Conservation (phyloP, 2,888 invertebrate species). For the Chaetogeoica ovagalla region DNA sequence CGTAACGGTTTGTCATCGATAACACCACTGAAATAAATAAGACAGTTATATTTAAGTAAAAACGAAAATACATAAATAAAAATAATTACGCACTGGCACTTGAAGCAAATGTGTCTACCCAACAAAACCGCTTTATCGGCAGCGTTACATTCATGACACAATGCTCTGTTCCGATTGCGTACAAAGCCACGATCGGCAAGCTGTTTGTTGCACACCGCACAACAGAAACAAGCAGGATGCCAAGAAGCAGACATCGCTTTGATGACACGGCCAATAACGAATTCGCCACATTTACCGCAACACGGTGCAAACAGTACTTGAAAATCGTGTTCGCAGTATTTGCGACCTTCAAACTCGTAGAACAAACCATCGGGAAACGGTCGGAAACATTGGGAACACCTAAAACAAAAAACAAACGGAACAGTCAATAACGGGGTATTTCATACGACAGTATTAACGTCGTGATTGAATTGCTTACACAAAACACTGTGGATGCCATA, state of each 20-base stretch:
- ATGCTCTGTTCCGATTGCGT: conserved; percentile 78
- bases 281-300: conserved; percentile 86
- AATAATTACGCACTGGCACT: conserved; percentile 83
- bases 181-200: conserved; percentile 97
- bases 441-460: neutral
- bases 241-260: conserved; percentile 99
- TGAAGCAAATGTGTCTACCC: conserved; percentile 96
- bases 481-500: conserved; percentile 99
- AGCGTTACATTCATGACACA: conserved; percentile 97
- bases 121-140: conserved; percentile 91
- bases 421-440: neutral
- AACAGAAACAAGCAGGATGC: conserved; percentile 98
- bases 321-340: conserved; percentile 99
- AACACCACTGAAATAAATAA: conserved; percentile 68
- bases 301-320: conserved; percentile 95
- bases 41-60: neutral
- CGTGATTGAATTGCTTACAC: conserved; percentile 74
- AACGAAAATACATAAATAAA: neutral
- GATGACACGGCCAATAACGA: conserved; percentile 97
- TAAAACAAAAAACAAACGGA: conserved; percentile 58
- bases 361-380: conserved; percentile 96
- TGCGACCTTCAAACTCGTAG: conserved; percentile 98
- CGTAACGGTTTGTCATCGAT: conserved; percentile 89
- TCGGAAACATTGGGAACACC: conserved; percentile 98
- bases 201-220: conserved; percentile 88